Base-by-base conservation (phyloP, 2,797 vertebrate genomes). In the Onychomys torridus region DNA sequence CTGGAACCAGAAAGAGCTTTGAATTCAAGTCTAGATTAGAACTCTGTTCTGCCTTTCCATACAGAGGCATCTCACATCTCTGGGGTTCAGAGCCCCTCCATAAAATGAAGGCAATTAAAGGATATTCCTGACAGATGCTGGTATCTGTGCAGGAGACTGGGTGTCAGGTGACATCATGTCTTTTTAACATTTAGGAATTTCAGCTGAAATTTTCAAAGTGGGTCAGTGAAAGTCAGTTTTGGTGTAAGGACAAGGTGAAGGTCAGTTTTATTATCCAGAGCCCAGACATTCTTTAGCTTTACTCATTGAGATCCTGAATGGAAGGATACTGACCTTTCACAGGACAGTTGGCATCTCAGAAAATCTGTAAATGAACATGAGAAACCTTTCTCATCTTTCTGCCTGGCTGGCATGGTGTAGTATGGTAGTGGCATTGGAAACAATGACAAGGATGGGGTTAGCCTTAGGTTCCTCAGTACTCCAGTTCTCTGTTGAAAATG, bases 311-410 rank as follows among this genome's bases (percentile, higher is more conserved):
- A 52, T 93, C 37, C 67, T 81, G 55, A 94, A 49, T 91, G n/a
- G 21, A 37, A 78, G n/a, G 63, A 85, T 67, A 61, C 86, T 40
- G 29, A 57, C 91, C 90, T 87, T 89, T 78, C 79, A 46, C 14
- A 29, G 34, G 91, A 88, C 65, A 73, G 63, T 71, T 91, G 75
- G 27, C 73, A 49, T 75, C 93, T 82, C 78, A 88, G 85, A 52
- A 82, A 95, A 87, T 71, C 37, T 97, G 96, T 73, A 92, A 96
- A 52, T 79, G 84, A 96, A 49, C 43, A 75, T 34, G 37, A 34
- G 9, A 59, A 75, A 34, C 71, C 57, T 79, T 95, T 90, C 90
- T 49, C 43, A 9, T 86, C n/a, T 75, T 91, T 81, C 49, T 78
- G 14, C 16, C 37, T 37, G 43, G 19, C 69, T 89, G 90, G 21